Evolutionary conservation across 2,797 vertebrate genomes (phyloP).

Genomic region (Margarornis squamiger): DNA sequence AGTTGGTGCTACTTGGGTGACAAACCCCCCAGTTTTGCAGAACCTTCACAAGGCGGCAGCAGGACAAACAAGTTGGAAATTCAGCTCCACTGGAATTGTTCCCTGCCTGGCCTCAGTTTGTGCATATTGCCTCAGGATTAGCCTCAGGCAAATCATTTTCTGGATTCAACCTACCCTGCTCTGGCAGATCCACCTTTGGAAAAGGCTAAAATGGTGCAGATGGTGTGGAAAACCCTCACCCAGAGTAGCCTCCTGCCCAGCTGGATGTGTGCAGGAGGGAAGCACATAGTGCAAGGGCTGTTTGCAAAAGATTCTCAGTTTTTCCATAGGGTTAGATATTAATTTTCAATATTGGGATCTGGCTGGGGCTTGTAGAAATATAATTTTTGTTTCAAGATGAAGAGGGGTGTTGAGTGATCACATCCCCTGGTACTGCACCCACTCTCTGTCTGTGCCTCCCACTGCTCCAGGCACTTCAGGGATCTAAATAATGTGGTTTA

Average conservation of each 20-base stretch:
- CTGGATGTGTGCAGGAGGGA: fast-evolving
- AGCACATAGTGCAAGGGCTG: fast-evolving
- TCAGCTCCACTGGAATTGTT: neutral
- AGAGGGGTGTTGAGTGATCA: fast-evolving
- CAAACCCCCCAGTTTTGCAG: neutral
- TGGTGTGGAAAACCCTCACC: neutral
- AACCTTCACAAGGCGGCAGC: neutral
- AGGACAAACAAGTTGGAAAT: neutral
- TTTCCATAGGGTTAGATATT: neutral
- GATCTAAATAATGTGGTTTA: neutral
- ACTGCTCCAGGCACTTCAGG: fast-evolving
- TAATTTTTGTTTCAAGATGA: neutral
- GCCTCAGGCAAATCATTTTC: neutral
- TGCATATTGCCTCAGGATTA: neutral
- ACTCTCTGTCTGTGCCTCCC: neutral
- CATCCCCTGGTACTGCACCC: neutral
- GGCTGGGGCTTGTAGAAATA: neutral
- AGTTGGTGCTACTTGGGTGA: neutral
- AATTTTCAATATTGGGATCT: fast-evolving
- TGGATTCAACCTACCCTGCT: neutral
- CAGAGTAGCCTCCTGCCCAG: neutral
- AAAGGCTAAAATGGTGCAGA: neutral
- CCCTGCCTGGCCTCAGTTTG: constrained; percentile 6
- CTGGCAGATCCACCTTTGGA: neutral
- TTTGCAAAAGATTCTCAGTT: fast-evolving